Evolutionary conservation across 2,888 invertebrate genomes (phyloP), one percentile per base, ranked within the genome.

Genomic region (Drosophila meridiana): DNA sequence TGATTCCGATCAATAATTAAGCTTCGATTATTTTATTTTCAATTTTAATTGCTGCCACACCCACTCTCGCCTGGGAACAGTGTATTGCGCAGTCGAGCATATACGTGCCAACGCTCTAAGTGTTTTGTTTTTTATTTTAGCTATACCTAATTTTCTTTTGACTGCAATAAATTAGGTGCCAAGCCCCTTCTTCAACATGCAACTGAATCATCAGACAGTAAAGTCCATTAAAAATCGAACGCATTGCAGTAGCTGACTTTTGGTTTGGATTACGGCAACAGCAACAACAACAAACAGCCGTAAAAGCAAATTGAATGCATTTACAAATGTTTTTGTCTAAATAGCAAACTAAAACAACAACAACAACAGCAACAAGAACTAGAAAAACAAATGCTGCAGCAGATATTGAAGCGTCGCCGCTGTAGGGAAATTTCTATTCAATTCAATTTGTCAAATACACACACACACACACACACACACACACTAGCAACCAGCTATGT

Each of bases 401-500:
- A 53, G 52, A 76, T 26, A 60, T 45, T 59, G 28, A 56, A 30
- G 30, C 58, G 63, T 43, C 43, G 20, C 26, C n/a, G 56, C 14
- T 38, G 55, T 58, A 76, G 52, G 43, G 40, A 48, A 78, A 79
- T 69, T 69, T 69, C 69, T 65, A 75, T 42, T 65, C 61, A 62
- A 67, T 73, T 78, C 79, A 80, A 77, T 75, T 77, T 75, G 80
- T 80, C 77, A 80, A 75, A 66, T 48, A 7, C 30, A 48, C 56
- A 71, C 40, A 76, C 34, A 77, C 48, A 30, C 50, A 32, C 32
- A 48, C 28, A 45, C 26, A 45, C 45, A 26, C 45, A 20, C 45
- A 47, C 48, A 47, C 20, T 43, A 38, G 45, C 11, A 53, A 20
- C 47, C 8, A 67, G 30, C 47, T 32, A 62, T 43, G 61, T 28